Evolutionary conservation across 1,140 invertebrate species (phyloP).

Genomic region (Muscidifurax raptorellus): DNA sequence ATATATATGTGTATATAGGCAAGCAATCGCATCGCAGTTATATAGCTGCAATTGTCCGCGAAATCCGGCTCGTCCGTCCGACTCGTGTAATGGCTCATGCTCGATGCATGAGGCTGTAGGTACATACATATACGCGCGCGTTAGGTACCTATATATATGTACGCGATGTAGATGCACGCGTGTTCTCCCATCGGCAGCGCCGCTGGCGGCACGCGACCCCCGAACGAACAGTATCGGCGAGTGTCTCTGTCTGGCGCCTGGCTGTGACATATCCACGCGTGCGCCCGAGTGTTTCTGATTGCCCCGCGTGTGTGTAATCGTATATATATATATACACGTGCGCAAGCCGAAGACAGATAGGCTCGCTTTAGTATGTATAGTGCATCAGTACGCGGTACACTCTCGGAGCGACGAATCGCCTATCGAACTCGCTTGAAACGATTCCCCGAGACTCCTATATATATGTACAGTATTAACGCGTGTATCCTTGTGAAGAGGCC

Average conservation of each 20-base stretch:
- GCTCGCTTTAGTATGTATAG: background rate
- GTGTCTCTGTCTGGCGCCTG: constrained; percentile 10
- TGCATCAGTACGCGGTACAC: too few relatives aligned
- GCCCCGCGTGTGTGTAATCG: background rate
- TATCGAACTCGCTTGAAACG: too few relatives aligned
- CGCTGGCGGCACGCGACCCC: constrained; percentile 38
- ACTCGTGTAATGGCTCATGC: constrained; percentile 45
- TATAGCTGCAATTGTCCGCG: background rate
- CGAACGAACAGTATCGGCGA: background rate
- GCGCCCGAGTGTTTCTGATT: constrained; percentile 49
- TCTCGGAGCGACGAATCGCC: background rate
- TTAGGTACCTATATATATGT: too few relatives aligned
- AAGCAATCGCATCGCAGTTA: too few relatives aligned
- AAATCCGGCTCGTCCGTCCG: background rate
- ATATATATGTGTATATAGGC: too few relatives aligned
- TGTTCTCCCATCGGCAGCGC: background rate
- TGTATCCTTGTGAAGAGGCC: too few relatives aligned
- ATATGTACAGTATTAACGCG: background rate
- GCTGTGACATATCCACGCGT: constrained; percentile 32
- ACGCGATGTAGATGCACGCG: too few relatives aligned
- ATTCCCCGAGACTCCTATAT: background rate
- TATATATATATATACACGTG: background rate
- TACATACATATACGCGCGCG: background rate
- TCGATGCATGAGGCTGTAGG: constrained; percentile 18
- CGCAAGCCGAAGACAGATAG: background rate